Base-by-base conservation (phyloP, 2,888 invertebrate species). In the Papilio elwesi region DNA sequence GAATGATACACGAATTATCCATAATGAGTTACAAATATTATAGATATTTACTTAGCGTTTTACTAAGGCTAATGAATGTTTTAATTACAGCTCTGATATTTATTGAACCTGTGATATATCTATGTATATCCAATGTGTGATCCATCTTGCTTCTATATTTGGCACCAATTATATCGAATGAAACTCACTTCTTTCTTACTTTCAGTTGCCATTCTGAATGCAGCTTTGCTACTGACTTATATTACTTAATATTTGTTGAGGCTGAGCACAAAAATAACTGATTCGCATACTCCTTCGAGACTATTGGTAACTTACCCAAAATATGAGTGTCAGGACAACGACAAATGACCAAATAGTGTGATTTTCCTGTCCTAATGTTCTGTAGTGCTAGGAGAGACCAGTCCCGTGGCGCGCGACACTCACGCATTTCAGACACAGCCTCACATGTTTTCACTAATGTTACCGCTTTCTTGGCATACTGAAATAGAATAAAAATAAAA, bases 391-490 rank as follows among this genome's bases (percentile, higher is more conserved):
- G 90, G 68, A 98, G 92, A 6, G 98, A 98, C 98, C 98, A 98
- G 86, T 98, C 98, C 77, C 97, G 95, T 0, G 98, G 98, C 43
- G 97, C 95, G 83, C 97, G 95, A 86, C 98, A 98, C 82, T 97
- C 96, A 72, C 98, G 94, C 96, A 98, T 97, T 88, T 98, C 98
- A 5, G 96, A 95, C n/a, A 97, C 97, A 0, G 97, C 97, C 90
- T 98, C 98, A 88, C 98, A 98, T 8, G 98, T 98, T 92, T 98
- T 98, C 80, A 98, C 98, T 82, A 98, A 90, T 1, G 98, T 98
- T 79, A 98, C 95, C 15, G 98, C 97, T 92, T 95, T 93, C 78
- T 86, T 90, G 9, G 93, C 93, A 74, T 94, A 93, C 95, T 95
- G 90, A 70, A 94, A 91, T 38, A 52, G 47, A 63, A 63, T n/a